A percentile compares a stretch with the other conserved stretches of the same genome.
Conservation (phyloP, 2,888 invertebrate species). For the Habrosyne pyritoides region DNA sequence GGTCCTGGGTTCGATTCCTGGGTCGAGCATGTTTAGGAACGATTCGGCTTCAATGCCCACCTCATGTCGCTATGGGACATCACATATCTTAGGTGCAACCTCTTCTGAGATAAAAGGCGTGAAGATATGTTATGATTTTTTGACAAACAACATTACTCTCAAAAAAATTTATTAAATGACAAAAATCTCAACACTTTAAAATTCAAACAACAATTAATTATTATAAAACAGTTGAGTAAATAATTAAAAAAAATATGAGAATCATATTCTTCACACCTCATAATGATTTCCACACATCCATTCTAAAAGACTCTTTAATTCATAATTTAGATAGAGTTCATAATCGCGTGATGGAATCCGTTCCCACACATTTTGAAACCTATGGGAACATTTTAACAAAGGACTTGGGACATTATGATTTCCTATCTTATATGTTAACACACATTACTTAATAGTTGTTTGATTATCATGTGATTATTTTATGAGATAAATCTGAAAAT, state of each 20-base stretch:
- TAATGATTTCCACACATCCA: background rate
- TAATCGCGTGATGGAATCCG: conserved; percentile 24
- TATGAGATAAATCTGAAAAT: background rate
- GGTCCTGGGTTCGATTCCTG: background rate
- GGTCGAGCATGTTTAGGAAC: background rate
- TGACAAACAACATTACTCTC: too few species aligned
- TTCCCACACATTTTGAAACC: conserved; percentile 38
- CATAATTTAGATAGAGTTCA: conserved; percentile 18
- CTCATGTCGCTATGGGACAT: too few species aligned
- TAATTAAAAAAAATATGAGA: background rate
- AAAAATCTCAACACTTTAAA: background rate
- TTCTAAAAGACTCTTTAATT: conserved; percentile 15
- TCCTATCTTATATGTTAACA: conserved; percentile 3
- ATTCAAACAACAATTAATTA: background rate
- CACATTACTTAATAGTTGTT: background rate
- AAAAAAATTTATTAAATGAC: too few species aligned
- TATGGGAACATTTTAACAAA: conserved; percentile 43
- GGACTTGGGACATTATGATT: conserved; percentile 18
- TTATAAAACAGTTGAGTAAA: background rate
- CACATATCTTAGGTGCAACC: too few species aligned
- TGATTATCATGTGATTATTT: background rate
- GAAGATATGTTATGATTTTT: too few species aligned
- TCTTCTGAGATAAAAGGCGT: too few species aligned
- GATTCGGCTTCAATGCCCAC: too few species aligned
- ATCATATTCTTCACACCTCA: background rate